Evolutionary conservation across 2,888 invertebrate species (phyloP), one percentile per base, ranked within the genome.

Genomic region (Mamestra brassicae): DNA sequence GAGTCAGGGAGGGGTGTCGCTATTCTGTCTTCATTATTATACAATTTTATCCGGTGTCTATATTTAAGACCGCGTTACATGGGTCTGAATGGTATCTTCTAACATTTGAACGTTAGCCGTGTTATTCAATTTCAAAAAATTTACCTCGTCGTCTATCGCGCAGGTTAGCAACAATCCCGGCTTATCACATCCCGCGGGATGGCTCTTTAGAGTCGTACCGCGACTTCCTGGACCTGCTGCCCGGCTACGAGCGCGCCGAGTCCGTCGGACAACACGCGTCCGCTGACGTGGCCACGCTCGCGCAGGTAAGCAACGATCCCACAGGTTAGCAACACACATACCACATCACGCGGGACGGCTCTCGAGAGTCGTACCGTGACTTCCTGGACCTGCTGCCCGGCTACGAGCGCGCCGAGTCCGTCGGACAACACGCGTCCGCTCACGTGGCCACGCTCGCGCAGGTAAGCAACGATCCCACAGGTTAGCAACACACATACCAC

Each of bases 271-370:
- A 52, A 5, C 34, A 57, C 94, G 97, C 98, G 3, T 99, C 99
- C 87, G 99, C 99, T 0, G 99, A 99, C 91, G 98, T 99, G 82
- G 97, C 98, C 6, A 98, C 98, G 0, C 97, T 98, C 62, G 98
- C 99, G 60, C 98, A 97, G 89, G 98, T 98, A n/a, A 13, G n/a
- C 62, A 17, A 50, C 55, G 13, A 34, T 57, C 34, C 34, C 55
- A 34, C 90, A 98, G 98, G 83, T 93, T 99, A 76, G 98, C 98
- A 0, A 94, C 97, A 0, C 94, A 97, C 97, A 10, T 99, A 99
- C 95, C 98, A 98, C 92, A 97, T 99, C 79, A 99, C 99, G 0
- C 97, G 97, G 62, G 98, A 99, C 91, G 98, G 98, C 63, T 97
- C 98, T 76, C 93, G 98, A 76, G 97, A 98, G 88, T 98, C 98